Evolutionary conservation across 2,888 invertebrate genomes (phyloP).

Genomic region (Cremastinae sp.): DNA sequence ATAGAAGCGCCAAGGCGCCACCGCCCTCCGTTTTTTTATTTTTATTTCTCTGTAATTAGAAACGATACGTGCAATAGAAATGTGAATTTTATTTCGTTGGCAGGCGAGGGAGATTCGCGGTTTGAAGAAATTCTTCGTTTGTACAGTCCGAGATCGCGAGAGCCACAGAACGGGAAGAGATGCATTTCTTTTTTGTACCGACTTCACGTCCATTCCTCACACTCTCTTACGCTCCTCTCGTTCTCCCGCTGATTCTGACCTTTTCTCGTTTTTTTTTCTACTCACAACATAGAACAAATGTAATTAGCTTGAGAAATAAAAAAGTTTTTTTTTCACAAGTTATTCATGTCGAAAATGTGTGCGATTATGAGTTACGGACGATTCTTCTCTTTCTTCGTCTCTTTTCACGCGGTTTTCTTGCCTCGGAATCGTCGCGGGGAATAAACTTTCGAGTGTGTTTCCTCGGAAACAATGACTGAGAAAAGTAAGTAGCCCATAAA

Average conservation of each 20-base stretch:
- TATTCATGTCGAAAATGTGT: not conserved
- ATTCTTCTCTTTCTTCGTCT: not conserved
- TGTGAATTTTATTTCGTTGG: constrained; percentile 23
- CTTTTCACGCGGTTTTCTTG: not conserved
- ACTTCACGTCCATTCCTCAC: constrained; percentile 2
- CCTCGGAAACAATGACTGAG: constrained; percentile 40
- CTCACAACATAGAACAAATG: constrained; percentile 45
- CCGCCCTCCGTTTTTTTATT: constrained; percentile 13
- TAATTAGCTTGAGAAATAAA: constrained; percentile 53
- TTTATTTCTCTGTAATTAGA: constrained; percentile 13
- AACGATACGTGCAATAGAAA: constrained; percentile 14
- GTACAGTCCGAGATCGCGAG: constrained; percentile 49
- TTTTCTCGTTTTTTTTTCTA: constrained; percentile 49
- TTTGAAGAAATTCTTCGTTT: constrained; percentile 29
- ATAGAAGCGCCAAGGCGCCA: constrained; percentile 14
- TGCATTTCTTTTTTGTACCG: constrained; percentile 1
- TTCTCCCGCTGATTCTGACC: constrained; percentile 29
- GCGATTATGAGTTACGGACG: not conserved
- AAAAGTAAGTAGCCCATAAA: constrained; percentile 77
- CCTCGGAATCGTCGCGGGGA: not conserved
- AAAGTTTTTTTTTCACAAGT: constrained; percentile 36
- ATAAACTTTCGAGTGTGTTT: constrained; percentile 47
- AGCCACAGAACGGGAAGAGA: not conserved
- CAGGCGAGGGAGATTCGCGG: constrained; percentile 18
- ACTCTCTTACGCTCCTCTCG: constrained; percentile 17